These are phyloP conservation scores for Spea multiplicata DNA, from an alignment of 2,113 vertebrate species.

Conservation along the genomic window DNA sequence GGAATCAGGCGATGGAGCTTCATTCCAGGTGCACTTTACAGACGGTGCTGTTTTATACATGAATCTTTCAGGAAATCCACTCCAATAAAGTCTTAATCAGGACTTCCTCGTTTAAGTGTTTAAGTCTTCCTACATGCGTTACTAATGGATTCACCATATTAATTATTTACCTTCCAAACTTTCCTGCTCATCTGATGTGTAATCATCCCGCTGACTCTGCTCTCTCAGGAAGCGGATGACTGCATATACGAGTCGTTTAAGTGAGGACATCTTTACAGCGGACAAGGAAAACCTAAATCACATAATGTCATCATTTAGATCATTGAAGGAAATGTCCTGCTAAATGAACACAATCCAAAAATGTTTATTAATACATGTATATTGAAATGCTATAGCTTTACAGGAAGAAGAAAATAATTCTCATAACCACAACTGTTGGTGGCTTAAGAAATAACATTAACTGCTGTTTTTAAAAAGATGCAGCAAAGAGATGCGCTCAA, in stretches of 20 bases:
- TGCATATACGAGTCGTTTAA: conserved; percentile 90
- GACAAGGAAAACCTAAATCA: conserved; percentile 50
- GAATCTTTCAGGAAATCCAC: conserved; percentile 27
- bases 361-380: too few relatives aligned
- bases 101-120: background rate
- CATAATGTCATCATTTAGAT: conserved; percentile 15
- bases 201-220: conserved; percentile 84
- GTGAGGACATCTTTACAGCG: conserved; percentile 82
- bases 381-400: too few relatives aligned
- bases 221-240: conserved; percentile 94
- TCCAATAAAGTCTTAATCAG: background rate
- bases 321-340: too few relatives aligned
- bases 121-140: background rate
- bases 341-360: too few relatives aligned
- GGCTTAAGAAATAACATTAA: too few relatives aligned
- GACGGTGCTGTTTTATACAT: conserved; percentile 5
- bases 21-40: too few relatives aligned
- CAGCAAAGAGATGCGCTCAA: too few relatives aligned
- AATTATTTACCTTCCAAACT: conserved; percentile 87
- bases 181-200: conserved; percentile 93
- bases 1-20: too few relatives aligned
- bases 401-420: too few relatives aligned
- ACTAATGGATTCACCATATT: conserved; percentile 18
- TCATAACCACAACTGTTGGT: too few relatives aligned
- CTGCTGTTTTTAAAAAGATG: too few relatives aligned